Evolutionary conservation across 2,113 vertebrate species (phyloP).

Genomic region (Tragulus kanchil): DNA sequence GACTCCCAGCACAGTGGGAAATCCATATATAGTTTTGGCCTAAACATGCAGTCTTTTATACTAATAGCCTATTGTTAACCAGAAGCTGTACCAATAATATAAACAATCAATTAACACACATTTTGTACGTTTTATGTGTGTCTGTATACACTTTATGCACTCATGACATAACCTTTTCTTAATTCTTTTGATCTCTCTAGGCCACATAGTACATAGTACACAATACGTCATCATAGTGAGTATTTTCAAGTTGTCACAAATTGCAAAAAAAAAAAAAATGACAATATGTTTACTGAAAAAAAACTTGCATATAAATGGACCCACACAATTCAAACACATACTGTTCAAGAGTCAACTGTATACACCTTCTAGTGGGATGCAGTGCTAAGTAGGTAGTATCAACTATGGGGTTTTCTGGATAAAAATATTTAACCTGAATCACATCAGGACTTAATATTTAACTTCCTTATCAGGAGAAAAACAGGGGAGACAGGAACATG

Average conservation of each 20-base stretch:
- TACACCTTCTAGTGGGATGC: neutral
- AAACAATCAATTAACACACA: neutral
- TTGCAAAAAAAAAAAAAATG: neutral
- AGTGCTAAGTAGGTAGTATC: neutral
- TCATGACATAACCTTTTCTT: neutral
- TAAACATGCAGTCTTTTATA: neutral
- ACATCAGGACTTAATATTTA: neutral
- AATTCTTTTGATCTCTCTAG: neutral
- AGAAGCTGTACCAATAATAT: neutral
- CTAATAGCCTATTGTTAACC: neutral
- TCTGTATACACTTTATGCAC: neutral
- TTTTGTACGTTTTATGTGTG: neutral
- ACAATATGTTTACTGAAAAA: neutral
- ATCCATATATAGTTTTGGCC: neutral
- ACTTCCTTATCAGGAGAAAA: neutral
- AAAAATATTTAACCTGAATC: slow-evolving; percentile 12
- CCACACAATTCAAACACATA: neutral
- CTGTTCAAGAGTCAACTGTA: neutral
- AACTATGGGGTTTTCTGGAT: neutral
- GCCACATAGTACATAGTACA: neutral
- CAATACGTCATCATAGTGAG: neutral
- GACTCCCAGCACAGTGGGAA: neutral
- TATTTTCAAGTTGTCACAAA: neutral
- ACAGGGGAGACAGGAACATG: neutral
- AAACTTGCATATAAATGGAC: neutral